These are phyloP conservation scores for Brachionus rubens DNA, from an alignment of 1,140 invertebrate species.

Conservation along the genomic window DNA sequence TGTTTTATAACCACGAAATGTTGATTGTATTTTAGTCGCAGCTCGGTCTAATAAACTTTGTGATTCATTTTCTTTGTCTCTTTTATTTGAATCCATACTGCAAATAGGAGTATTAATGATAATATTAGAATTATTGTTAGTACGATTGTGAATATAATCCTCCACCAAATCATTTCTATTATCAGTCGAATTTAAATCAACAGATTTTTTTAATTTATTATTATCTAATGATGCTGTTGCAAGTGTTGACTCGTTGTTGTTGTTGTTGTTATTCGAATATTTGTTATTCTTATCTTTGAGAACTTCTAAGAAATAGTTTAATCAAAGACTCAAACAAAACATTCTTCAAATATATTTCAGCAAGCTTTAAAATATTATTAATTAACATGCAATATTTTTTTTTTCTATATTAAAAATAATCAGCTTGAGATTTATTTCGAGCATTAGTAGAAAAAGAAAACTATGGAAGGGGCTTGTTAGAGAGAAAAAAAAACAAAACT, in stretches of 20 bases:
- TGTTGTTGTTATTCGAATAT: neutral
- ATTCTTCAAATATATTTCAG: constrained; percentile 11
- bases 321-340: constrained; percentile 37
- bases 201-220: constrained; percentile 36
- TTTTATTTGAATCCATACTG: constrained; percentile 40
- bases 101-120: constrained; percentile 26
- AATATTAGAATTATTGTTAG: constrained; percentile 24
- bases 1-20: constrained; percentile 82
- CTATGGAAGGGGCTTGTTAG: neutral
- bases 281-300: neutral
- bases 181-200: constrained; percentile 35
- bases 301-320: constrained; percentile 20
- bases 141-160: constrained; percentile 36
- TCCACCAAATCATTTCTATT: constrained; percentile 34
- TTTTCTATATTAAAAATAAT: neutral
- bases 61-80: constrained; percentile 18
- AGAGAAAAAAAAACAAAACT: neutral
- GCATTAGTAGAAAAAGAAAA: neutral
- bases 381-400: constrained; percentile 32
- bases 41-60: constrained; percentile 68
- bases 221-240: constrained; percentile 21
- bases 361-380: neutral
- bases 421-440: neutral
- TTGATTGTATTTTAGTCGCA: constrained; percentile 85
- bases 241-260: constrained; percentile 8